These are phyloP conservation scores for Apogon hyalosoma DNA, from an alignment of 2,797 vertebrate genomes.

Conservation along the genomic window DNA sequence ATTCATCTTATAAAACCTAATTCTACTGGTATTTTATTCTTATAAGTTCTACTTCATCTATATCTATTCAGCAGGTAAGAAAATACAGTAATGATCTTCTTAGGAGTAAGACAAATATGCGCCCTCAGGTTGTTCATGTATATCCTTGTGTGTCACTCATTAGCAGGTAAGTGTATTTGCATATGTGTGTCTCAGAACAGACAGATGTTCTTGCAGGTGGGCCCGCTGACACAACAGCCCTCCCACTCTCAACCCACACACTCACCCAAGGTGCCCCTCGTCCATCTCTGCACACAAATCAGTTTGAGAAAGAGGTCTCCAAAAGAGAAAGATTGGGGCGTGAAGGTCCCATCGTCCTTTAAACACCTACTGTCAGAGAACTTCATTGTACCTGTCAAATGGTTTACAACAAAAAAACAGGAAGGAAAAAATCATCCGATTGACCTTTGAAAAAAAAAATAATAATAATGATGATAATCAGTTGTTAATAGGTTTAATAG, in stretches of 20 bases:
- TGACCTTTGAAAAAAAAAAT: slow-evolving; percentile 12
- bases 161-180: slow-evolving; percentile 29
- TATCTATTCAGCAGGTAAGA: no score
- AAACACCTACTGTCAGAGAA: slow-evolving; percentile 54
- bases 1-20: no score
- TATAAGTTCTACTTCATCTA: no score
- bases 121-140: background rate
- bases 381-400: slow-evolving; percentile 52
- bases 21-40: no score
- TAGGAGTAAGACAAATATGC: background rate
- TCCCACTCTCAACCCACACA: slow-evolving; percentile 53
- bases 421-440: slow-evolving; percentile 18
- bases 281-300: slow-evolving; percentile 73
- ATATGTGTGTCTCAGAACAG: slow-evolving; percentile 48
- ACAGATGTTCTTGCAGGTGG: slow-evolving; percentile 86
- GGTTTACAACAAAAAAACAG: slow-evolving; percentile 35
- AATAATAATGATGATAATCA: background rate
- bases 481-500: background rate
- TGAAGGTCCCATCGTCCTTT: slow-evolving; percentile 72
- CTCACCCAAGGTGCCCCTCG: slow-evolving; percentile 77
- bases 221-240: slow-evolving; percentile 78
- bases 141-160: slow-evolving; percentile 41
- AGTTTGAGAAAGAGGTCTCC: slow-evolving; percentile 63
- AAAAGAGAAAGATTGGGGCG: slow-evolving; percentile 43
- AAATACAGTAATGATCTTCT: no score